phyloP scores from a whole-genome alignment of 2,113 vertebrate species.

The Athene cunicularia region DNA sequence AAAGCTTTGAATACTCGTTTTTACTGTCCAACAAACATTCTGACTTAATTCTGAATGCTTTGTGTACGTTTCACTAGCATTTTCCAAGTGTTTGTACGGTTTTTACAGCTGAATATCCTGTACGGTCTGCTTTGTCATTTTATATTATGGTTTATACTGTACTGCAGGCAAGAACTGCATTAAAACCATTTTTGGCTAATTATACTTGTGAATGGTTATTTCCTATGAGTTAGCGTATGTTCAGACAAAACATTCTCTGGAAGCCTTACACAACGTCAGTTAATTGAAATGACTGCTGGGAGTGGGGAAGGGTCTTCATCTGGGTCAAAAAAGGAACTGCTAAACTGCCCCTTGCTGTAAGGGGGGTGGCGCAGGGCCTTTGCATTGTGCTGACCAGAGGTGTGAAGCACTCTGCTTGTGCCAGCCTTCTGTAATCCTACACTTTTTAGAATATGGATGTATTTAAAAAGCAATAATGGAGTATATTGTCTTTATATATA shows the following conservation, averaged over 20 bases:
- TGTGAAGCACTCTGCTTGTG: accelerated
- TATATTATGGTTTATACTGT: slow-evolving; percentile 15
- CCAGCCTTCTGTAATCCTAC: not conserved
- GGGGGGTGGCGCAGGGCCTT: not conserved
- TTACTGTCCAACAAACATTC: not conserved
- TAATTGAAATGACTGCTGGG: not conserved
- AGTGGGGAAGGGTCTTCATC: not conserved
- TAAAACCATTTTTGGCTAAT: slow-evolving; percentile 55
- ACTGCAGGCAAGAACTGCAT: slow-evolving; percentile 32
- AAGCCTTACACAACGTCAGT: not conserved
- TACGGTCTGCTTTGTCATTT: slow-evolving; percentile 17
- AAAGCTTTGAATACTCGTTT: slow-evolving; percentile 28
- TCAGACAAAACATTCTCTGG: not conserved
- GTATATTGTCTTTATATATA: accelerated
- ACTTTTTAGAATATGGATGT: accelerated
- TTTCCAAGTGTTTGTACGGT: slow-evolving; percentile 43
- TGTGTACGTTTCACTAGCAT: not conserved
- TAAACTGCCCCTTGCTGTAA: no score
- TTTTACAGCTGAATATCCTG: slow-evolving; percentile 28
- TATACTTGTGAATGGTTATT: not conserved
- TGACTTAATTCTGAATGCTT: not conserved
- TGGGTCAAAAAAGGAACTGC: not conserved
- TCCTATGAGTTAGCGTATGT: not conserved
- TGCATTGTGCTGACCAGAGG: not conserved
- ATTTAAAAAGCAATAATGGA: not conserved